These are phyloP conservation scores for Drosophila mettleri DNA, from an alignment of 2,888 invertebrate genomes.

Conservation along the genomic window DNA sequence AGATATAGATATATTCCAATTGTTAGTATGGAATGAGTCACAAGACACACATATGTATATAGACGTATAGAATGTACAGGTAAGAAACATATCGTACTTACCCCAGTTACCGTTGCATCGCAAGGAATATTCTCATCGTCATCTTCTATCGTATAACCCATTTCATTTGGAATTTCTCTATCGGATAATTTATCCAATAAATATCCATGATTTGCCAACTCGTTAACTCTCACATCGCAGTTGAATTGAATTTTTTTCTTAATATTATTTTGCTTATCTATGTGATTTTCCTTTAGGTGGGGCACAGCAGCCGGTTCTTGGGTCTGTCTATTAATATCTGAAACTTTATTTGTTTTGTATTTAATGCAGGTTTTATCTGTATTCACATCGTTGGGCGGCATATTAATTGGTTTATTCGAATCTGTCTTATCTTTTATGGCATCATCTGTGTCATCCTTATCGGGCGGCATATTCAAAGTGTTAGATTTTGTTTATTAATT, in stretches of 20 bases:
- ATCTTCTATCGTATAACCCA: slow-evolving; percentile 56
- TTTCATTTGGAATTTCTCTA: slow-evolving; percentile 30
- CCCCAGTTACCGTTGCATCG: slow-evolving; percentile 30
- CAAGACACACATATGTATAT: slow-evolving; percentile 4
- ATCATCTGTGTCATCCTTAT: slow-evolving; percentile 55
- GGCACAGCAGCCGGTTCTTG: slow-evolving; percentile 17
- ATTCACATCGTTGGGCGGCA: slow-evolving; percentile 37
- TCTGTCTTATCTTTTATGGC: slow-evolving; percentile 37
- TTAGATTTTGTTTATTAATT: slow-evolving; percentile 19
- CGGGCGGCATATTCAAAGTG: slow-evolving; percentile 45
- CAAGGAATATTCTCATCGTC: slow-evolving; percentile 39
- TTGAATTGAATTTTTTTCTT: slow-evolving; percentile 62
- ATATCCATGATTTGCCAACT: slow-evolving; percentile 41
- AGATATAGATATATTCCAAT: slow-evolving; percentile 6
- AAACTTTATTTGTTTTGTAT: slow-evolving; percentile 69
- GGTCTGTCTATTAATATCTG: slow-evolving; percentile 55
- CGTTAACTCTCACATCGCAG: slow-evolving; percentile 53
- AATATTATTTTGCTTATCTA: slow-evolving; percentile 27
- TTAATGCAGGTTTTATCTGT: slow-evolving; percentile 56
- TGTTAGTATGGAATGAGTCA: slow-evolving; percentile 33
- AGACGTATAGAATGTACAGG: neutral
- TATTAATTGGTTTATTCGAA: slow-evolving; percentile 35
- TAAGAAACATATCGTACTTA: slow-evolving; percentile 41
- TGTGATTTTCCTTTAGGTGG: slow-evolving; percentile 36
- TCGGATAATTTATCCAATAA: slow-evolving; percentile 35